A percentile compares a stretch with the other conserved stretches of the same genome.
Evolutionary conservation across 2,113 vertebrate species (phyloP).

Genomic region (Pandion haliaetus): DNA sequence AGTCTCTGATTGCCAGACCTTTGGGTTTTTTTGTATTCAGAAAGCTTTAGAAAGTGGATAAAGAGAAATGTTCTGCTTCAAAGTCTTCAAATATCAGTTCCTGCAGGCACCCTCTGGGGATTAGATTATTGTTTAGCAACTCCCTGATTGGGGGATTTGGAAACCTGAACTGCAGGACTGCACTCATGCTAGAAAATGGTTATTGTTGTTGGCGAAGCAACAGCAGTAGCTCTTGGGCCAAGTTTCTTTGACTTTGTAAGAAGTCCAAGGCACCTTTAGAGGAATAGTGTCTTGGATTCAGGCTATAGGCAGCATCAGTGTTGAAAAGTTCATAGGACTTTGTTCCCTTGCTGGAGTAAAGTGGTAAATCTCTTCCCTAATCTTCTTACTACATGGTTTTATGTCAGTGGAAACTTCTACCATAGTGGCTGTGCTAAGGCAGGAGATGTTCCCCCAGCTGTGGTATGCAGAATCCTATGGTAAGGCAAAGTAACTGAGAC

Average conservation of each 20-base stretch:
- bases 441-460: background rate
- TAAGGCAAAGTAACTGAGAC: background rate
- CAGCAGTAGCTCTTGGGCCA: background rate
- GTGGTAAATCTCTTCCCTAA: background rate
- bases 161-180: background rate
- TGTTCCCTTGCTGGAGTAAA: background rate
- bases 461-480: background rate
- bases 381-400: background rate
- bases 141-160: background rate
- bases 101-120: background rate
- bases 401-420: background rate
- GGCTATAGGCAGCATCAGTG: background rate
- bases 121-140: slow-evolving; percentile 6
- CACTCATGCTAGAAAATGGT: background rate
- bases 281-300: background rate
- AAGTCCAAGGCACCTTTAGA: background rate
- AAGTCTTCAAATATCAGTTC: background rate
- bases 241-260: background rate
- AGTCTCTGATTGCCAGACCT: background rate
- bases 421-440: background rate
- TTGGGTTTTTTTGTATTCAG: background rate
- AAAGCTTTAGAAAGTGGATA: slow-evolving; percentile 1
- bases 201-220: background rate
- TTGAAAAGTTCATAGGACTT: background rate
- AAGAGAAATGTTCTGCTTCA: slow-evolving; percentile 4